A percentile compares a stretch with the other conserved stretches of the same genome.
phyloP scores from a whole-genome alignment of 2,797 vertebrate species.

The Anguilla anguilla region DNA sequence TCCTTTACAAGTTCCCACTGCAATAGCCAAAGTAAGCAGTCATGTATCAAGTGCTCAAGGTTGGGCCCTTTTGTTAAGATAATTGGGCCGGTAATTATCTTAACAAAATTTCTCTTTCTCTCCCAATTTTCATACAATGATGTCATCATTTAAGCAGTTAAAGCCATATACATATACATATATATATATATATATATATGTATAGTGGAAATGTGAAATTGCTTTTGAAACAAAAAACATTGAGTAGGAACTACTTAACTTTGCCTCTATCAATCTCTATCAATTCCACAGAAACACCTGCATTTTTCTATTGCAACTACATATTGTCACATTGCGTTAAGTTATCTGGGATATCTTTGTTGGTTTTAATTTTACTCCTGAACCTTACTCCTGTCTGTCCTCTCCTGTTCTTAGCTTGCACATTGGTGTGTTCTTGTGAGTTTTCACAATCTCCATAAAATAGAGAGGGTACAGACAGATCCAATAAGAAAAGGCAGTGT shows the following conservation, averaged over 20 bases:
- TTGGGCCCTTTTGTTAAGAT: not conserved
- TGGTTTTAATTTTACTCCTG: not conserved
- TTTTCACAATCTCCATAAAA: not conserved
- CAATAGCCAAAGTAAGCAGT: not conserved
- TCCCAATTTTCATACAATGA: not conserved
- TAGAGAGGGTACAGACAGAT: not conserved
- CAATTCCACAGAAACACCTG: not conserved
- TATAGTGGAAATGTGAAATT: not conserved
- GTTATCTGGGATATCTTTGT: not conserved
- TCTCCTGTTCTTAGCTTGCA: not conserved
- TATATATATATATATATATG: too few relatives aligned
- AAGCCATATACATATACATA: not conserved
- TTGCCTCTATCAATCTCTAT: too few relatives aligned
- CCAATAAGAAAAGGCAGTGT: not conserved
- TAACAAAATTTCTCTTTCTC: not conserved
- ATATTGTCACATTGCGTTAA: not conserved
- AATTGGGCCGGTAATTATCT: not conserved
- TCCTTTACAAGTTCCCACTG: not conserved
- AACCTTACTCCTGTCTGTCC: not conserved
- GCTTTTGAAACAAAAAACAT: not conserved
- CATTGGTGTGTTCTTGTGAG: not conserved
- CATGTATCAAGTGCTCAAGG: not conserved
- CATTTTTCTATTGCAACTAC: not conserved
- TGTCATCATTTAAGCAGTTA: not conserved
- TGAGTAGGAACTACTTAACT: not conserved